These are phyloP conservation scores for Ophion ellenae DNA, from an alignment of 2,888 invertebrate genomes.

Conservation along the genomic window DNA sequence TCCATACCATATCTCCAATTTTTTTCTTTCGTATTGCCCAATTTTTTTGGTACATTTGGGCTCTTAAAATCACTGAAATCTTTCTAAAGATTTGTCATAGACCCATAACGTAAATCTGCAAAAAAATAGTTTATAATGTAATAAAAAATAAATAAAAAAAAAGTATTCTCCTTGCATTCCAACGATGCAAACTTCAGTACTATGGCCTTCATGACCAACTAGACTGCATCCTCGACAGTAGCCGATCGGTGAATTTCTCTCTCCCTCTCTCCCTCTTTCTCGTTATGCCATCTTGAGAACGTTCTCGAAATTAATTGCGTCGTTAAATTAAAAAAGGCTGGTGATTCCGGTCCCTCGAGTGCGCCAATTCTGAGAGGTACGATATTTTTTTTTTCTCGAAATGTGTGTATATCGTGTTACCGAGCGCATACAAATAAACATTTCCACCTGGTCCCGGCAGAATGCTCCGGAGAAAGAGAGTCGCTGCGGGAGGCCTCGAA, in stretches of 20 bases:
- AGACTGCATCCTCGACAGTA: slow-evolving; percentile 26
- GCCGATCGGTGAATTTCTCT: slow-evolving; percentile 44
- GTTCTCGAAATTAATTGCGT: slow-evolving; percentile 63
- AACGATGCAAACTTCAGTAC: no score
- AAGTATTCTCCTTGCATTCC: no score
- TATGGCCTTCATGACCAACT: slow-evolving; percentile 28
- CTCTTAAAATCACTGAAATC: no score
- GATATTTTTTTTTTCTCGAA: slow-evolving; percentile 1
- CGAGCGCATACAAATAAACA: slow-evolving; percentile 43
- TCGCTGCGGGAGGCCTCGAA: slow-evolving; percentile 31
- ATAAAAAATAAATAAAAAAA: no score
- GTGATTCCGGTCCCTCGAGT: slow-evolving; percentile 15
- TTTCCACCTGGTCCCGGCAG: slow-evolving; percentile 29
- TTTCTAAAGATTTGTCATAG: no score
- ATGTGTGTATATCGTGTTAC: slow-evolving; percentile 5
- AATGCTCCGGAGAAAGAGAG: background rate
- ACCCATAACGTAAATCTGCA: no score
- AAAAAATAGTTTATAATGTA: no score
- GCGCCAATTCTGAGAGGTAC: slow-evolving; percentile 29
- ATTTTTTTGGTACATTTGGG: no score
- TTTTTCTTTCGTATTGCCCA: no score
- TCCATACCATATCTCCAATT: no score
- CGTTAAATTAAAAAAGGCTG: slow-evolving; percentile 32
- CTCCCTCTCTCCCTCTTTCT: slow-evolving; percentile 37
- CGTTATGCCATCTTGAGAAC: slow-evolving; percentile 34